Conservation (phyloP, 2,888 invertebrate genomes). For the Galerucella calmariensis region DNA sequence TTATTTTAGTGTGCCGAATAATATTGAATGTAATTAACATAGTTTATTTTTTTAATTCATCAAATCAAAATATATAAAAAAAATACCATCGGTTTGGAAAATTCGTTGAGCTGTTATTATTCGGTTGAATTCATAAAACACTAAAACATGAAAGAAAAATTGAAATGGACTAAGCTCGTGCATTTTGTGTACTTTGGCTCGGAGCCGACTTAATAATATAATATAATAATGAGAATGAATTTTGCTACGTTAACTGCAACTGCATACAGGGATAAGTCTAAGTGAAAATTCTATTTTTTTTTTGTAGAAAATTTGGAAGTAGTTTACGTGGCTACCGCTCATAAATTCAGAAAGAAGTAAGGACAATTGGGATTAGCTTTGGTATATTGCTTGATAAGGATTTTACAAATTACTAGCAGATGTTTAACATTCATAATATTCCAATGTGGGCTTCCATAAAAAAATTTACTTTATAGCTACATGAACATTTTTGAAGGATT, state of each 20-base stretch:
- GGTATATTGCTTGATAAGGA: no score
- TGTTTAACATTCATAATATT: no score
- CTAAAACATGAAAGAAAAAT: neutral
- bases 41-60: neutral
- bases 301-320: no score
- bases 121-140: neutral
- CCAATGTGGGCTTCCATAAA: no score
- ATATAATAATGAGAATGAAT: conserved; percentile 12
- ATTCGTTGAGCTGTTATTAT: neutral
- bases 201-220: no score
- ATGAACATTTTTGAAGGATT: no score
- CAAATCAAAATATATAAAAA: neutral
- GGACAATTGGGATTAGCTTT: no score
- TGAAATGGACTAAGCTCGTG: conserved; percentile 5
- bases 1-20: neutral
- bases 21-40: neutral
- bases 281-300: neutral
- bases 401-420: no score
- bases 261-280: neutral
- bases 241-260: neutral
- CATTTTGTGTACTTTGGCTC: conserved; percentile 29
- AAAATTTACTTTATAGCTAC: no score
- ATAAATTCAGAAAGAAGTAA: no score
- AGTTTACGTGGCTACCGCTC: no score
- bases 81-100: neutral